Evolutionary conservation across 2,888 invertebrate species (phyloP), one percentile per base, ranked within the genome.

Genomic region (Laothoe populi): DNA sequence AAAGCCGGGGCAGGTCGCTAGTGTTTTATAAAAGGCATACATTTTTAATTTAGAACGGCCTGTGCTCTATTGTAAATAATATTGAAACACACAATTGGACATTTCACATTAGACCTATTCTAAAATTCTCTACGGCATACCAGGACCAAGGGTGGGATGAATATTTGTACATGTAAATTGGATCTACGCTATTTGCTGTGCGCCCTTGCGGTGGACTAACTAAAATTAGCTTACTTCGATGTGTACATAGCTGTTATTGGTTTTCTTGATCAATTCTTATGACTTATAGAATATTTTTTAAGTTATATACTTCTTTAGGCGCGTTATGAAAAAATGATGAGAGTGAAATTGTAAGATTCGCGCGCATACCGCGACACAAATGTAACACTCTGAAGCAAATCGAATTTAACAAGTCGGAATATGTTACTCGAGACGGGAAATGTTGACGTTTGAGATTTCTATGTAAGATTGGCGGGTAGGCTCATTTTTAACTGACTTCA

Each of bases 111-210:
- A 49, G 16, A 31, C 16, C 16, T 35, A 31, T 2, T 19, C 19
- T 7, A 26, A 7, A 26, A 16, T 35, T 10, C 31, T 26, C 16
- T 16, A 53, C 8, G 44, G 19, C 13, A 4, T n/a, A 44, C 19
- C 16, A 53, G 35, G 10, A 53, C 11, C 31, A 19, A 53, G 53
- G 35, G 31, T 11, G 31, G 10, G 19, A 35, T 16, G 4, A 53
- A 35, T 53, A 53, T 53, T 53, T 53, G 35, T 53, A 10, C 31
- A 53, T 16, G 16, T 31, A 31, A 53, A 53, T 53, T 53, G 35
- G 31, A 31, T 53, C 16, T 31, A 31, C 19, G 10, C 31, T 8
- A 35, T 53, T 53, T 53, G 31, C 31, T 19, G 53, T 53, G 10
- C 53, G 35, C 10, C 19, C 4, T 53, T 53, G 16, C 31, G n/a